These are phyloP conservation scores for Euplagia quadripunctaria DNA, from an alignment of 2,888 invertebrate genomes.

Conservation along the genomic window DNA sequence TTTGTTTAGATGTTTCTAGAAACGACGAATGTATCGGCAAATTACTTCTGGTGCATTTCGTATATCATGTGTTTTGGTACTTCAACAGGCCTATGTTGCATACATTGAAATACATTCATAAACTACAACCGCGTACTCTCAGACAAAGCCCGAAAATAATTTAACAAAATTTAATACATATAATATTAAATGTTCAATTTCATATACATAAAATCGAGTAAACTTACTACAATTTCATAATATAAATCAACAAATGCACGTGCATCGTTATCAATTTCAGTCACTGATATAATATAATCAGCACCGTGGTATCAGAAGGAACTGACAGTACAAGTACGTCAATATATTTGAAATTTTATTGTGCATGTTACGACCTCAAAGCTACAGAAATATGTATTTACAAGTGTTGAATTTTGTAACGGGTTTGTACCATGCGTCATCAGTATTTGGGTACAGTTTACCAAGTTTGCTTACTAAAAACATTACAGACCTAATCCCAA, in stretches of 20 bases:
- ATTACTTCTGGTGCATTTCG: background rate
- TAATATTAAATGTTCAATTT: too few relatives aligned
- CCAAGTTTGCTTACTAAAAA: background rate
- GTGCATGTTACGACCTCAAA: slow-evolving; percentile 18
- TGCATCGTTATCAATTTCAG: slow-evolving; percentile 24
- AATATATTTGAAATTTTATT: slow-evolving; percentile 20
- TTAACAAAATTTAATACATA: too few relatives aligned
- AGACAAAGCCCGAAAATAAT: too few relatives aligned
- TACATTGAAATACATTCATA: too few relatives aligned
- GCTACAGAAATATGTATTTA: slow-evolving; percentile 4
- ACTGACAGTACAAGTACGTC: slow-evolving; percentile 12
- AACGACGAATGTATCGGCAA: background rate
- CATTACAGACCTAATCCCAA: background rate
- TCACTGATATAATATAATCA: slow-evolving; percentile 6
- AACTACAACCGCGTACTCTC: too few relatives aligned
- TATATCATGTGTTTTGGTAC: too few relatives aligned
- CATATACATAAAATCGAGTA: too few relatives aligned
- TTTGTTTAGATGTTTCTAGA: background rate
- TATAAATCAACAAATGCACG: slow-evolving; percentile 30
- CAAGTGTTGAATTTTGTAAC: slow-evolving; percentile 24
- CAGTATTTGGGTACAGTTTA: background rate
- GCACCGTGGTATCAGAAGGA: background rate
- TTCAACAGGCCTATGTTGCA: too few relatives aligned
- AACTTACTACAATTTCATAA: background rate
- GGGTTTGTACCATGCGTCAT: slow-evolving; percentile 31